Base-by-base conservation (phyloP, 2,113 vertebrate species). In the Grantiella picta region DNA sequence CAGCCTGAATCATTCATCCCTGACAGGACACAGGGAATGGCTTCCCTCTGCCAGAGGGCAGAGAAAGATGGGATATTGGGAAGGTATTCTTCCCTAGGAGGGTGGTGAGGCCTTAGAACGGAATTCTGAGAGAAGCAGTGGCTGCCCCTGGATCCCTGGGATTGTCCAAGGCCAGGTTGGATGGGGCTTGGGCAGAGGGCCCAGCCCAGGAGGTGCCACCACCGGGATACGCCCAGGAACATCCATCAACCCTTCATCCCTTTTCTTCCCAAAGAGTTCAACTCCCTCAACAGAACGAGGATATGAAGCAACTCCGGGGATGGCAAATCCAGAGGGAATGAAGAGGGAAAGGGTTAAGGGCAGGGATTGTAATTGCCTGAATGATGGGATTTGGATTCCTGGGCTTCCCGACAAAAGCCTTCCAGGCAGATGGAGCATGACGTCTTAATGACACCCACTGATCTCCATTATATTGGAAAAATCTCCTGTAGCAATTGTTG, bases 181-280 rank as follows among this genome's bases (percentile, higher is more conserved):
- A 38, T 38, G 38, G 38, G 38, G 38, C 38, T 38, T 38, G 38
- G 38, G 38, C 15, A 33, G n/a, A 79, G 52, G 22, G 29, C 25
- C 36, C 65, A 47, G 35, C 64, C 38, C 33, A 35, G 53, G 36
- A 47, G 18, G 15, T 35, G 13, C 60, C 60, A 49, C 24, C 60
- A 24, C 28, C 0, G 1, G 0, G 3, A 52, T 7, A 31, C 0
- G 2, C 9, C 33, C 14, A 10, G 28, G 16, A 45, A 9, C 7
- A 16, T 18, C 38, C 38, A 38, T 38, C 38, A 38, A 38, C 38
- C 38, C 38, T 38, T 38, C 38, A 38, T 38, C 38, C 11, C 38
- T 38, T 38, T 38, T 38, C 38, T 38, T 38, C 38, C 38, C 38
- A 38, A 38, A 38, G n/a, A 35, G 44, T 22, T 83, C 54, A n/a